Base-by-base conservation (phyloP, 2,888 invertebrate genomes). In the Polymixis flavicincta region DNA sequence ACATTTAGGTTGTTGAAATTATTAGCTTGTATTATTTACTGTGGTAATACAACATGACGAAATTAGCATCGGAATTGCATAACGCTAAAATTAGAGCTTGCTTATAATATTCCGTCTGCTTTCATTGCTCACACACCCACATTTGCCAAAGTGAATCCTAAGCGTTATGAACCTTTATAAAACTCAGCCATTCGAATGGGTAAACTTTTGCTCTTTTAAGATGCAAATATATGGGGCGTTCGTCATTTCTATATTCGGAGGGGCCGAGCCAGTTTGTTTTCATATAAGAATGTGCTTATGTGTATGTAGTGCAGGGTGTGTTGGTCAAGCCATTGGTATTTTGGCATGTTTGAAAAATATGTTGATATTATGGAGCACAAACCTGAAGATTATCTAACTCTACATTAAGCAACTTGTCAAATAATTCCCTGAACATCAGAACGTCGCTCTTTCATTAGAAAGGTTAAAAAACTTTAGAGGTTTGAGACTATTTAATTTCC, bases 181-280 rank as follows among this genome's bases (percentile, higher is more conserved):
- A 87, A 76, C 71, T 85, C 85, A 74, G 64, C 76, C 79, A 73
- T 83, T 83, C 76, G 83, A 74, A 74, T 76, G 73, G 80, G 71
- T 55, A 87, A 79, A 87, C 74, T 87, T 87, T 87, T 87, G 76
- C 87, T 87, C 87, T 87, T 87, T 83, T 87, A 85, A 83, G 83
- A 85, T 87, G 86, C 85, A 85, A 87, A 85, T 87, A 83, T 85
- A 85, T 85, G 85, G 80, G 71, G 60, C 85, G 74, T 73, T 79
- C 76, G 73, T 87, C 73, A 85, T 83, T 79, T 83, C 74, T 79
- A 70, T 70, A 74, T 87, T 71, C 42, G 80, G 74, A 75, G 64
- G 79, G 80, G 48, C 28, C 64, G 73, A 76, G 63, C 4, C 28
- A 71, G 72, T 72, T 74, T 74, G 64, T 65, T 71, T 73, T 74